Evolutionary conservation across 2,888 invertebrate genomes (phyloP).

Genomic region (Eremobia ochroleuca): DNA sequence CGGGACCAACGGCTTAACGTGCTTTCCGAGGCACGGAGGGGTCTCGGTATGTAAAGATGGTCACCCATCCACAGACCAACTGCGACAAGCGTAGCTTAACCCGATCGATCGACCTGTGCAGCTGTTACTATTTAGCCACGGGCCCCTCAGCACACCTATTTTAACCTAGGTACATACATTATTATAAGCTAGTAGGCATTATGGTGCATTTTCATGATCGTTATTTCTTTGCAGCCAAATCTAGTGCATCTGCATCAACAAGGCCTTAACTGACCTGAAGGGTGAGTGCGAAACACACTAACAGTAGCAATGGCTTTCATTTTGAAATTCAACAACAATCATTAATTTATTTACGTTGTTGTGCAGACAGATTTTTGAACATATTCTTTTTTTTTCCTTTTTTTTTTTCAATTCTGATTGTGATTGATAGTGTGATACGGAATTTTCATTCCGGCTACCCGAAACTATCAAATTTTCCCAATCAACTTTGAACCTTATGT

Average conservation of each 20-base stretch:
- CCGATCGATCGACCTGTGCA: too few species aligned
- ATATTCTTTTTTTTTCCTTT: too few species aligned
- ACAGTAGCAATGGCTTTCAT: not conserved
- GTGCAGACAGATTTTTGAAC: not conserved
- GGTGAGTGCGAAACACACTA: not conserved
- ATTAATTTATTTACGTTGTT: not conserved
- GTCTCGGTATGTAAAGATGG: too few species aligned
- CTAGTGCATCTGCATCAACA: not conserved
- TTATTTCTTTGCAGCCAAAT: not conserved
- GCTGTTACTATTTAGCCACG: too few species aligned
- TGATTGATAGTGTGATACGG: not conserved
- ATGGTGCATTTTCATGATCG: not conserved
- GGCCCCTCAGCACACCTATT: not conserved
- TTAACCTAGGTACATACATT: not conserved
- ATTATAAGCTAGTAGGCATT: not conserved
- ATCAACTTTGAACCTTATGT: too few species aligned
- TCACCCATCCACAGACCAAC: too few species aligned
- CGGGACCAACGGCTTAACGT: too few species aligned
- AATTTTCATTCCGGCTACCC: too few species aligned
- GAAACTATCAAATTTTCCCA: too few species aligned
- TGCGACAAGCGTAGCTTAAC: too few species aligned
- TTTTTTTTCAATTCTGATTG: too few species aligned
- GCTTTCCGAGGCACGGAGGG: too few species aligned
- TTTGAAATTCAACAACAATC: not conserved
- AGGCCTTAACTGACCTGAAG: not conserved